Percentiles rank a stretch among this genome's conserved stretches.
Evolutionary conservation across 1,140 invertebrate species (phyloP).

Genomic region (Thalassaphorura encarpata): DNA sequence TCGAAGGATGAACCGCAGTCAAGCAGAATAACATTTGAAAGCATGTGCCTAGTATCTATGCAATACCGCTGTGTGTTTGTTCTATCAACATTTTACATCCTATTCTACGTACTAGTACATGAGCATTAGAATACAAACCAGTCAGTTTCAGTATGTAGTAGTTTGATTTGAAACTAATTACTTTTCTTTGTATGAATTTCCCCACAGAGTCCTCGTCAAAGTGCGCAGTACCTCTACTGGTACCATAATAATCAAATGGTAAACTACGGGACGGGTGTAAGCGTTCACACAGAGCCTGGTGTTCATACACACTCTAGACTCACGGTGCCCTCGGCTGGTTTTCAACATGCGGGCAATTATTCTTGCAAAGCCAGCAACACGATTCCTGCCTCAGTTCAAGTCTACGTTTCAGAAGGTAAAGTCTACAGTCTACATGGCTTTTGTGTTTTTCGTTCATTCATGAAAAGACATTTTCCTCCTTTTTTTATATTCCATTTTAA

Average conservation of each 20-base stretch:
- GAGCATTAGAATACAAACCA: too few relatives aligned
- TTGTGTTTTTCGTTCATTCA: background rate
- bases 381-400: slow-evolving; percentile 40
- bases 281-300: slow-evolving; percentile 29
- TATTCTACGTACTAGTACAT: too few relatives aligned
- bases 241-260: slow-evolving; percentile 36
- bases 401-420: slow-evolving; percentile 32
- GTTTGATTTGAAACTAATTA: too few relatives aligned
- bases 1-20: too few relatives aligned
- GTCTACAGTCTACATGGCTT: background rate
- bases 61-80: too few relatives aligned
- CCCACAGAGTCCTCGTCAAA: slow-evolving; percentile 25
- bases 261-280: slow-evolving; percentile 30
- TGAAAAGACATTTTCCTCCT: background rate
- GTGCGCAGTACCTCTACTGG: slow-evolving; percentile 35
- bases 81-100: too few relatives aligned
- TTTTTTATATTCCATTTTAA: background rate
- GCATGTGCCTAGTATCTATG: too few relatives aligned
- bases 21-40: too few relatives aligned
- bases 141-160: too few relatives aligned
- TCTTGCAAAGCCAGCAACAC: slow-evolving; percentile 42
- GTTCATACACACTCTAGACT: slow-evolving; percentile 33
- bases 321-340: slow-evolving; percentile 26
- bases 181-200: background rate
- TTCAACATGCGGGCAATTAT: slow-evolving; percentile 35